phyloP scores from a whole-genome alignment of 2,797 vertebrate genomes.

The Sebastiscus tertius region DNA sequence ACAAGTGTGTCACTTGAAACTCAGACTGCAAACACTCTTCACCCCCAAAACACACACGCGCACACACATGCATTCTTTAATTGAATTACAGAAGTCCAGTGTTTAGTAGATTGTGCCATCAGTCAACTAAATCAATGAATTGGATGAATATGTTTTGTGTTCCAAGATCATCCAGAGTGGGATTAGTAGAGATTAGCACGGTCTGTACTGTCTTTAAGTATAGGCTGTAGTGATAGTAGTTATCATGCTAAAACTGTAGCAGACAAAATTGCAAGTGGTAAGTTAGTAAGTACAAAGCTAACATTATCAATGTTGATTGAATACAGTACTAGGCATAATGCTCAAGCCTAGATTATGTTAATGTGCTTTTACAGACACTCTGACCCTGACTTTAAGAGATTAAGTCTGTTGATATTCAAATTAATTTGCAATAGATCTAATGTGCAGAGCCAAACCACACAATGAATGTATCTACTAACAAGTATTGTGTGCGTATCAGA shows the following conservation, averaged over 20 bases:
- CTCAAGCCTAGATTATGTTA: background rate
- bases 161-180: background rate
- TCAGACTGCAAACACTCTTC: background rate
- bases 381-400: background rate
- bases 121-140: background rate
- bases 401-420: background rate
- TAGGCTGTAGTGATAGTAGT: background rate
- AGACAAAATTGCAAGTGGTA: background rate
- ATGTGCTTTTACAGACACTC: background rate
- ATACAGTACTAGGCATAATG: background rate
- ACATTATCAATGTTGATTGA: background rate
- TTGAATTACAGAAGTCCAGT: background rate
- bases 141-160: background rate
- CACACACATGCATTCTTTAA: background rate
- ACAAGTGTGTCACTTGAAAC: constrained; percentile 25
- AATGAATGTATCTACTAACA: background rate
- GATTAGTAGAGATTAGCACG: background rate
- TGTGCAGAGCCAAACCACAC: no score
- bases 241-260: background rate
- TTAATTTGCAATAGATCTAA: background rate
- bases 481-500: background rate
- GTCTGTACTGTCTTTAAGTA: background rate
- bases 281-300: background rate
- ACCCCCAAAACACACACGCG: background rate
- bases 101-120: constrained; percentile 4